A percentile compares a stretch with the other conserved stretches of the same genome.
phyloP scores from a whole-genome alignment of 2,888 invertebrate species.

The Eupsilia transversa region DNA sequence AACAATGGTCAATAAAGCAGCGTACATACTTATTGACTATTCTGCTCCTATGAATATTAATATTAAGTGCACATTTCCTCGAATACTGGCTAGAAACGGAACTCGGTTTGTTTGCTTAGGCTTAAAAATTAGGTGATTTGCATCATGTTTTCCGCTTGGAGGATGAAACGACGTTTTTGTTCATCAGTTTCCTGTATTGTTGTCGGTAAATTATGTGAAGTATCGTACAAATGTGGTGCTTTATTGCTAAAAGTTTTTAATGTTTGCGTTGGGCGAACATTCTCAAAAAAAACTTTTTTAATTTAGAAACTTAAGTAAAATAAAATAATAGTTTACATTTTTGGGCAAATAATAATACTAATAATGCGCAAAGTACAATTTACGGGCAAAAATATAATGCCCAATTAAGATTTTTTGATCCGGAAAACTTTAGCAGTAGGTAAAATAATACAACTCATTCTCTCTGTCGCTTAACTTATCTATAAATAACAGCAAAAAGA shows the following conservation, averaged over 20 bases:
- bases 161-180: constrained; percentile 23
- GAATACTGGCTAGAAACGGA: constrained; percentile 64
- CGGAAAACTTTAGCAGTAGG: background rate
- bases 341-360: background rate
- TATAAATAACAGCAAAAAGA: constrained; percentile 77
- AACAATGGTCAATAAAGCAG: constrained; percentile 67
- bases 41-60: constrained; percentile 66
- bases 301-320: background rate
- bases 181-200: constrained; percentile 43
- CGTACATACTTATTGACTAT: constrained; percentile 55
- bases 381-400: too few species aligned
- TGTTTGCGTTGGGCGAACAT: background rate
- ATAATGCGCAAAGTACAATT: too few species aligned
- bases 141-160: constrained; percentile 50
- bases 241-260: background rate
- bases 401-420: background rate
- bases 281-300: background rate
- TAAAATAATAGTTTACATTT: background rate
- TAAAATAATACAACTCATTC: background rate
- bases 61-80: constrained; percentile 64
- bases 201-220: constrained; percentile 7
- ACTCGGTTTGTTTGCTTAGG: constrained; percentile 53
- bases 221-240: background rate
- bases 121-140: constrained; percentile 61
- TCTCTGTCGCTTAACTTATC: constrained; percentile 70